Percentiles rank a stretch among this genome's conserved stretches.
Evolutionary conservation across 2,113 vertebrate species (phyloP).

Genomic region (Orycteropus afer): DNA sequence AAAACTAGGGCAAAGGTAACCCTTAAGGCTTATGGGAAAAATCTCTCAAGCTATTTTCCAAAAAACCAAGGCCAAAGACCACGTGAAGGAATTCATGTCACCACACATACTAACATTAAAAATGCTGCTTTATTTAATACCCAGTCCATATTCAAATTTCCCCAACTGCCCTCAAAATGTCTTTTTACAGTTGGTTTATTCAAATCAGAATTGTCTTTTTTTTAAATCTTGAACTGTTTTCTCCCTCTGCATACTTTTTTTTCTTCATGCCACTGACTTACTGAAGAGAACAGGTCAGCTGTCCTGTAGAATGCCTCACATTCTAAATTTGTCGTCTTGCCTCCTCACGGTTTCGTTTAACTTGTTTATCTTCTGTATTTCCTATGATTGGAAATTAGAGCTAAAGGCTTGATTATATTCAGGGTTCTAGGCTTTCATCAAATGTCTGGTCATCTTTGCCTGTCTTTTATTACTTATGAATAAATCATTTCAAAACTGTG

Average conservation of each 20-base stretch:
- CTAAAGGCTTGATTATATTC: slow-evolving; percentile 26
- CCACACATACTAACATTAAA: not conserved
- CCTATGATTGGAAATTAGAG: slow-evolving; percentile 2
- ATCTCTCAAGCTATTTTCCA: too few species aligned
- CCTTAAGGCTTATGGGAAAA: too few species aligned
- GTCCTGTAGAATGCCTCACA: not conserved
- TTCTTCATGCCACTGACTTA: not conserved
- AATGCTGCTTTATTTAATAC: not conserved
- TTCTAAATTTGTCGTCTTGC: slow-evolving; percentile 6
- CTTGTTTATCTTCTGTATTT: slow-evolving; percentile 14
- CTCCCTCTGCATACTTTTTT: not conserved
- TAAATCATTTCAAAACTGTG: slow-evolving; percentile 5
- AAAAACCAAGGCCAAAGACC: too few species aligned
- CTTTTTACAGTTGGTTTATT: slow-evolving; percentile 31
- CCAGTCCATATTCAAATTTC: not conserved
- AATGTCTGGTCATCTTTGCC: not conserved
- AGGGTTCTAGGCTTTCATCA: not conserved
- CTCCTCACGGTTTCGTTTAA: not conserved
- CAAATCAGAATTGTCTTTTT: not conserved
- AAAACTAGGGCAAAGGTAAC: too few species aligned
- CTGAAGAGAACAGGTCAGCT: not conserved
- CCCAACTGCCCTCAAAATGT: not conserved
- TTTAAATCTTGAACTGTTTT: not conserved
- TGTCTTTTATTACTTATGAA: slow-evolving; percentile 18
- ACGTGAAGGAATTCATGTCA: too few species aligned